These are phyloP conservation scores for Notocelia uddmanniana DNA, from an alignment of 2,888 invertebrate genomes.

Conservation along the genomic window DNA sequence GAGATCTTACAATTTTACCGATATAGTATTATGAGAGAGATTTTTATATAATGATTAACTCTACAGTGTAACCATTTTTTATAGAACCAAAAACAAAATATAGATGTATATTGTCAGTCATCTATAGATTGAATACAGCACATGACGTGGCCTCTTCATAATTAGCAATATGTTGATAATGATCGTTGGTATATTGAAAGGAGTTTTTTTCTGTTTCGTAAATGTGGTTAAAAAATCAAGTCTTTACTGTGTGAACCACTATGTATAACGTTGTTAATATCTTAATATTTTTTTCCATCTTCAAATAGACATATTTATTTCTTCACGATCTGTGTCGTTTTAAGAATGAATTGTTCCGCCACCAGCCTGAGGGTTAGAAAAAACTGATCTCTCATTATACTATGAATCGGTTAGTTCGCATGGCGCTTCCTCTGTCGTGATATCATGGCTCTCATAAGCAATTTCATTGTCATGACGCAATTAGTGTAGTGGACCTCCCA, in stretches of 20 bases:
- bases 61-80: not conserved
- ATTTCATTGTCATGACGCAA: constrained; percentile 86
- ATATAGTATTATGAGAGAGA: constrained; percentile 34
- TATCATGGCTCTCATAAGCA: constrained; percentile 84
- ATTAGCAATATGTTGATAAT: not conserved
- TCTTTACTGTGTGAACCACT: not conserved
- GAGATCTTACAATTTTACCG: constrained; percentile 53
- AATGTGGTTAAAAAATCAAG: not conserved
- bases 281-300: not conserved
- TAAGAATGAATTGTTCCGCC: not conserved
- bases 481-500: constrained; percentile 73
- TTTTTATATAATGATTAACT: too few species aligned
- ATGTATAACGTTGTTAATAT: not conserved
- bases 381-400: constrained; percentile 28
- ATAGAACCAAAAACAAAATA: not conserved
- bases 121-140: not conserved
- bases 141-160: not conserved
- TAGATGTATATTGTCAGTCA: not conserved
- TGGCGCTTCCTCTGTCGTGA: constrained; percentile 68
- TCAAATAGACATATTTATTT: not conserved
- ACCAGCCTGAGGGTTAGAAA: not conserved
- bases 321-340: not conserved
- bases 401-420: constrained; percentile 68
- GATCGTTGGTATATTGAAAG: not conserved
- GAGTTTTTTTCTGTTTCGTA: not conserved